Evolutionary conservation across 2,797 vertebrate genomes (phyloP), one percentile per base, ranked within the genome.

Genomic region (Neomorphus geoffroyi): DNA sequence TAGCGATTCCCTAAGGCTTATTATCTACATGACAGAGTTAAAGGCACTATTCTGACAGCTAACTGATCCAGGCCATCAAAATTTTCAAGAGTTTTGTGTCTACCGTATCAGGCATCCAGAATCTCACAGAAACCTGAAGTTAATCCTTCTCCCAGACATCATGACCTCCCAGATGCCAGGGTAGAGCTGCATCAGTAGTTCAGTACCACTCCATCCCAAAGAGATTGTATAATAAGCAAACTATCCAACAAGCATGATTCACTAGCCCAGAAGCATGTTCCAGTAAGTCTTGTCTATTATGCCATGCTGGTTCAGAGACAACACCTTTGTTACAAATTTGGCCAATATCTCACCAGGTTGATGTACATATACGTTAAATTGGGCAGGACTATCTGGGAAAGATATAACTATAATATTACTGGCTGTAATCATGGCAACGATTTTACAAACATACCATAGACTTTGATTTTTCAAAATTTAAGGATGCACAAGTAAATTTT

Each of bases 401-500:
- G 19, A 16, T 45, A 50, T 35, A 60, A 2, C 13, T 54, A 18
- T 27, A 82, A 66, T 11, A 30, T 54, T 86, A 48, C 27, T 28
- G 60, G 28, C 4, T 67, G 9, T 53, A 50, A 67, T 15, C 11
- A 16, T n/a, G 28, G 2, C 18, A 43, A 60, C 9, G 9, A 37
- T 81, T 84, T 92, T 80, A 33, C 11, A 60, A 62, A 35, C 3
- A 18, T 45, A 21, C 1, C 3, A 32, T 37, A 61, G 22, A 28
- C 61, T 60, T 56, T 11, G 3, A 1, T 67, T 58, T 73, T 91
- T 54, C 0, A 0, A 0, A 51, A 61, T 72, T 62, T 51, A 77
- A n/a, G 9, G 11, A 17, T 51, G 4, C 6, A 3, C 51, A 70
- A 67, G 2, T 53, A 62, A 48, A 72, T 54, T 41, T 41, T 23